Conservation (phyloP, 1,140 invertebrate species). For the Papilio glaucus region DNA sequence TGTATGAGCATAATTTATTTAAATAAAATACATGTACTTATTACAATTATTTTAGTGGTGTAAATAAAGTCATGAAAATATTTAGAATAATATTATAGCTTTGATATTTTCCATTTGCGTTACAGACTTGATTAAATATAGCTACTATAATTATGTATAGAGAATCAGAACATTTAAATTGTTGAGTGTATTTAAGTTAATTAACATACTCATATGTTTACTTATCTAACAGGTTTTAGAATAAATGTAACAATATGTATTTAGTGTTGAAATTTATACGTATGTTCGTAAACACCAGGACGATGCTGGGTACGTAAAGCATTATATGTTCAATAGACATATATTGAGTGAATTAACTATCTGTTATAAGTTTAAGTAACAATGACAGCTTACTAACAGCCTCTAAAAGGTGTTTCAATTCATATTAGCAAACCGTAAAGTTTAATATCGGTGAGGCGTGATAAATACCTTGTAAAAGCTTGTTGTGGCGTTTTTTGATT, state of each 20-base stretch:
- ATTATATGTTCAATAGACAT: not conserved
- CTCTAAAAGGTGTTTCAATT: slow-evolving; percentile 22
- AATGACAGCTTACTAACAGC: not conserved
- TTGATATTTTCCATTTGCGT: too few relatives aligned
- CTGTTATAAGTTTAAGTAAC: slow-evolving; percentile 1
- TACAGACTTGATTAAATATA: too few relatives aligned
- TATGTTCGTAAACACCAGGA: not conserved
- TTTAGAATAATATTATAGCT: too few relatives aligned
- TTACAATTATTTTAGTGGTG: too few relatives aligned
- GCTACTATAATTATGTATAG: too few relatives aligned
- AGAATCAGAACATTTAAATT: too few relatives aligned
- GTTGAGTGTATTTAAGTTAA: too few relatives aligned
- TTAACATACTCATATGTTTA: too few relatives aligned
- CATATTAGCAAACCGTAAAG: slow-evolving; percentile 11
- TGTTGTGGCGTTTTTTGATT: not conserved
- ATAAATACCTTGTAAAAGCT: slow-evolving; percentile 2
- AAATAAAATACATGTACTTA: too few relatives aligned
- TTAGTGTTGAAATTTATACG: not conserved
- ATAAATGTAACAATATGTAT: too few relatives aligned
- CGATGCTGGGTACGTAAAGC: not conserved
- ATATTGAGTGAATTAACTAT: slow-evolving; percentile 7
- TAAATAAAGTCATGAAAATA: too few relatives aligned
- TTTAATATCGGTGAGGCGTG: not conserved
- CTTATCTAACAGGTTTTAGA: too few relatives aligned
- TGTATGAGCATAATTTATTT: not conserved